These are phyloP conservation scores for Stictocephala bisonia DNA, from an alignment of 2,888 invertebrate genomes.

Conservation along the genomic window DNA sequence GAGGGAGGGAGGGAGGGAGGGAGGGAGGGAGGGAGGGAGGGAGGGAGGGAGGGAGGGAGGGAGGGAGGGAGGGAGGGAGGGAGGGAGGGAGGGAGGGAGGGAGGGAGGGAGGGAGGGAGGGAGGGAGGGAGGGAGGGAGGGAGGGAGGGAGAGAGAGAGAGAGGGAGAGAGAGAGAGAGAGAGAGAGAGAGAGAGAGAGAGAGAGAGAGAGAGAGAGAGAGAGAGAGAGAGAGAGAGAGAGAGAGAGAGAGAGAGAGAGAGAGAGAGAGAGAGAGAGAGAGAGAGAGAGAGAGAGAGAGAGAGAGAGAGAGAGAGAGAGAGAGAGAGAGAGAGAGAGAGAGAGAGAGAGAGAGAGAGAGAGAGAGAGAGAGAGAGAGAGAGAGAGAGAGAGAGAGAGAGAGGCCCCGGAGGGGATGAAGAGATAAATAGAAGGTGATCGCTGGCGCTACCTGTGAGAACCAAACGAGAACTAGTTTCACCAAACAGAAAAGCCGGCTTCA, in stretches of 20 bases:
- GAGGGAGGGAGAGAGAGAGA: not conserved
- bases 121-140: conserved; percentile 1
- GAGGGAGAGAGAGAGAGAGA: conserved; percentile 3
- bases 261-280: not conserved
- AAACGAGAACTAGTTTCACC: too few relatives aligned
- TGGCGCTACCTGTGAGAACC: too few relatives aligned
- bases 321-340: not conserved
- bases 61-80: not conserved
- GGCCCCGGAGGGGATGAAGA: not conserved
- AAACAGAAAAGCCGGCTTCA: too few relatives aligned
- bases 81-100: not conserved
- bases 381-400: not conserved
- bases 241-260: too few relatives aligned
- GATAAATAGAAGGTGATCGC: not conserved
- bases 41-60: not conserved
- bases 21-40: not conserved
- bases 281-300: not conserved
- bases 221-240: not conserved
- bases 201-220: not conserved
- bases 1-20: not conserved
- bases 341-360: not conserved
- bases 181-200: not conserved
- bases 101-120: not conserved
- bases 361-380: not conserved
- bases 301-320: not conserved